phyloP scores from a whole-genome alignment of 2,888 invertebrate species.

The Hirudinaria manillensis region DNA sequence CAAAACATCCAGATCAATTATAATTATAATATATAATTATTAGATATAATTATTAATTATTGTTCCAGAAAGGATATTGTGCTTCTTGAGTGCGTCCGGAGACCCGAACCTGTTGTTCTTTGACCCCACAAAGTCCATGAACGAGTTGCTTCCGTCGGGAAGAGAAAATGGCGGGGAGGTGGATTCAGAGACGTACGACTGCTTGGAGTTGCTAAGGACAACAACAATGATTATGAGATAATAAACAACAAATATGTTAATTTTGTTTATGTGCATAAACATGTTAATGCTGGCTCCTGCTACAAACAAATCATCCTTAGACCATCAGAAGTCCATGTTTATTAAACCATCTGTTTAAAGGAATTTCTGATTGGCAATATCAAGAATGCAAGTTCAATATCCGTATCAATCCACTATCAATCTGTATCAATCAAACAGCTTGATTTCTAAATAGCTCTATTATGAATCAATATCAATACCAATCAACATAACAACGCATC shows the following conservation, averaged over 20 bases:
- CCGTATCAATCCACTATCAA: too few relatives aligned
- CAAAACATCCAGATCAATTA: too few relatives aligned
- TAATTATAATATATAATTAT: background rate
- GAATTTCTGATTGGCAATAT: too few relatives aligned
- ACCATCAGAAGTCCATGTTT: too few relatives aligned
- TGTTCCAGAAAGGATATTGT: constrained; percentile 65
- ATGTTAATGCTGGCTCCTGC: too few relatives aligned
- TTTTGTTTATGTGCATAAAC: background rate
- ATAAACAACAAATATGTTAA: background rate
- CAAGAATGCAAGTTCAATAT: too few relatives aligned
- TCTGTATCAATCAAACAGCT: too few relatives aligned
- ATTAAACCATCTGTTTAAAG: too few relatives aligned
- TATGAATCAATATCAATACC: too few relatives aligned
- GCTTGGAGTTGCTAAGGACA: constrained; percentile 48
- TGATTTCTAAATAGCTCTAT: too few relatives aligned
- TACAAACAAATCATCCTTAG: too few relatives aligned
- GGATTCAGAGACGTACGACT: constrained; percentile 66
- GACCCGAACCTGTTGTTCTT: constrained; percentile 94
- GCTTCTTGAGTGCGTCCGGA: constrained; percentile 91
- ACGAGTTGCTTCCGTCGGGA: constrained; percentile 90
- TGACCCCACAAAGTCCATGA: constrained; percentile 91
- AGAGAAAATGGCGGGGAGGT: constrained; percentile 54
- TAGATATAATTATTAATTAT: background rate
- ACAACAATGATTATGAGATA: background rate
- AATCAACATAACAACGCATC: background rate